Evolutionary conservation across 2,113 vertebrate genomes (phyloP).

Genomic region (Alouatta palliata): DNA sequence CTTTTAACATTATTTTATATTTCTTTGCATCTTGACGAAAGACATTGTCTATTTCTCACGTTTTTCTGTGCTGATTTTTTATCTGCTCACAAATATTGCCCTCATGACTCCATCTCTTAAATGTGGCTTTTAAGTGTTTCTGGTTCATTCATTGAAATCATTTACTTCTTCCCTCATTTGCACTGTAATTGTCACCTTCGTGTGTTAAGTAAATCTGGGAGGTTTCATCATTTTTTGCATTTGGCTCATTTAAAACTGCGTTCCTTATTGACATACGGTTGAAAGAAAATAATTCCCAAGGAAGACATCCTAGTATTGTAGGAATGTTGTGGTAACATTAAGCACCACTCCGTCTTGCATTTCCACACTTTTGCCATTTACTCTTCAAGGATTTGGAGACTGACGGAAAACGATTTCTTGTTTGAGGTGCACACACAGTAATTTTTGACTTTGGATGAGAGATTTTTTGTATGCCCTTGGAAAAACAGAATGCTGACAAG

Average conservation of each 20-base stretch:
- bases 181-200: background rate
- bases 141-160: background rate
- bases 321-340: fast-evolving
- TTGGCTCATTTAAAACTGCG: background rate
- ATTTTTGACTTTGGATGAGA: background rate
- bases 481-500: background rate
- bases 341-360: background rate
- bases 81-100: background rate
- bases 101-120: background rate
- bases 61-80: background rate
- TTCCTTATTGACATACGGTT: background rate
- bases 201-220: background rate
- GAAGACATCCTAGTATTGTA: background rate
- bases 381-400: background rate
- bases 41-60: fast-evolving
- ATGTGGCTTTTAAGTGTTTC: background rate
- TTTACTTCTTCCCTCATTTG: background rate
- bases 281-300: background rate
- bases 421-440: background rate
- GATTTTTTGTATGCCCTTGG: background rate
- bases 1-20: background rate
- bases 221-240: background rate
- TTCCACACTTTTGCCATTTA: background rate
- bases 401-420: background rate
- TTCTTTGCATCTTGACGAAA: background rate